Percentiles rank a stretch among this genome's conserved stretches.
Evolutionary conservation across 2,113 vertebrate species (phyloP).

Genomic region (Cariama cristata): DNA sequence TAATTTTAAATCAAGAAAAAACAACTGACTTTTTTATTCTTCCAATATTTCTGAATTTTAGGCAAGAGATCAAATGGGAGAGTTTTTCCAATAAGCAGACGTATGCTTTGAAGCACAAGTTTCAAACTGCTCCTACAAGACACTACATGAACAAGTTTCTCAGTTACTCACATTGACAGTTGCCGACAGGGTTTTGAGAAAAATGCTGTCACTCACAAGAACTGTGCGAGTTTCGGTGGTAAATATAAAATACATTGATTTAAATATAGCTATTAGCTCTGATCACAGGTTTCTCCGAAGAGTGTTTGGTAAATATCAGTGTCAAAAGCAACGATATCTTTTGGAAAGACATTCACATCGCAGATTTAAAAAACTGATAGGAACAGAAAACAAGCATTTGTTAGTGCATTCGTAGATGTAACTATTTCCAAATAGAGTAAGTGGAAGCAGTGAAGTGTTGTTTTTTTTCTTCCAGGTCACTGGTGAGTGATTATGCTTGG

Average conservation of each 20-base stretch:
- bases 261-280: background rate
- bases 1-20: background rate
- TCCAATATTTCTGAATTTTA: constrained; percentile 13
- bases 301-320: background rate
- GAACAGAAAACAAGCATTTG: background rate
- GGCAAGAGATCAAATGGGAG: constrained; percentile 68
- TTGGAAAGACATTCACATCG: background rate
- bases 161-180: constrained; percentile 65
- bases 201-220: constrained; percentile 62
- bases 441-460: background rate
- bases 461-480: background rate
- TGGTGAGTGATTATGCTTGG: background rate
- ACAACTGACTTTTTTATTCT: background rate
- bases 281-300: background rate
- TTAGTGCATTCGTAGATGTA: background rate
- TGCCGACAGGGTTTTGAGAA: constrained; percentile 80
- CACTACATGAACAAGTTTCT: constrained; percentile 74
- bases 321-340: background rate
- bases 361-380: background rate
- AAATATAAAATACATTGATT: constrained; percentile 11
- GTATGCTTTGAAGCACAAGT: background rate
- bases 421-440: background rate
- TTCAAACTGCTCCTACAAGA: constrained; percentile 32
- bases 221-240: constrained; percentile 77
- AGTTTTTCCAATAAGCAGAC: constrained; percentile 70